A percentile compares a stretch with the other conserved stretches of the same genome.
Conservation (phyloP, 2,888 invertebrate species). For the Hylaea fasciaria region DNA sequence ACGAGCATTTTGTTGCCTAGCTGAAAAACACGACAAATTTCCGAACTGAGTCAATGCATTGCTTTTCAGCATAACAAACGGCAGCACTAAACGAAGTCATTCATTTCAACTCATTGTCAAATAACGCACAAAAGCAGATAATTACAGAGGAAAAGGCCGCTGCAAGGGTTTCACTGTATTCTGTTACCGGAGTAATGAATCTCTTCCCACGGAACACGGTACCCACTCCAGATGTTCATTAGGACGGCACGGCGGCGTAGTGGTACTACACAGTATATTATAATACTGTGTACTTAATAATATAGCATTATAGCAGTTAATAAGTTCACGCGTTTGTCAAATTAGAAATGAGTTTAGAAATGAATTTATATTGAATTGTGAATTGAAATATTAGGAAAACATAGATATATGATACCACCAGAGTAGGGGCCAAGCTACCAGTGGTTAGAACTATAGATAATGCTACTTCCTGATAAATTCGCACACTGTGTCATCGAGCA, state of each 20-base stretch:
- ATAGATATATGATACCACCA: no score
- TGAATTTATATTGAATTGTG: not conserved
- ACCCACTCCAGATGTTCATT: conserved; percentile 55
- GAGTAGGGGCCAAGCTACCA: no score
- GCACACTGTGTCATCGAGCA: no score
- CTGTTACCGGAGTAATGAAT: conserved; percentile 54
- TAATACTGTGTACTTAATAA: no score
- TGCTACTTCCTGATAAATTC: no score
- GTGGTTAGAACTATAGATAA: no score
- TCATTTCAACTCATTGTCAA: conserved; percentile 16
- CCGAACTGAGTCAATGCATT: not conserved
- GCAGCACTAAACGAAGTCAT: conserved; percentile 3
- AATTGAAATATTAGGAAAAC: not conserved
- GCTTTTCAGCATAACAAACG: conserved; percentile 3
- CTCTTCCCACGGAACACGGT: conserved; percentile 43
- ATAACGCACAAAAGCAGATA: conserved; percentile 19
- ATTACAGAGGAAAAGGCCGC: conserved; percentile 21
- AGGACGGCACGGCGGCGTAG: conserved; percentile 35
- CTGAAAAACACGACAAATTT: no score
- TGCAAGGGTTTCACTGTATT: conserved; percentile 42
- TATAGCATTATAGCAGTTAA: no score
- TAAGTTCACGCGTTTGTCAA: not conserved
- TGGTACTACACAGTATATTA: not conserved
- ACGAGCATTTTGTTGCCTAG: no score
- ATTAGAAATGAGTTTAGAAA: no score